Evolutionary conservation across 2,797 vertebrate genomes (phyloP).

Genomic region (Sebastolobus altivelis): DNA sequence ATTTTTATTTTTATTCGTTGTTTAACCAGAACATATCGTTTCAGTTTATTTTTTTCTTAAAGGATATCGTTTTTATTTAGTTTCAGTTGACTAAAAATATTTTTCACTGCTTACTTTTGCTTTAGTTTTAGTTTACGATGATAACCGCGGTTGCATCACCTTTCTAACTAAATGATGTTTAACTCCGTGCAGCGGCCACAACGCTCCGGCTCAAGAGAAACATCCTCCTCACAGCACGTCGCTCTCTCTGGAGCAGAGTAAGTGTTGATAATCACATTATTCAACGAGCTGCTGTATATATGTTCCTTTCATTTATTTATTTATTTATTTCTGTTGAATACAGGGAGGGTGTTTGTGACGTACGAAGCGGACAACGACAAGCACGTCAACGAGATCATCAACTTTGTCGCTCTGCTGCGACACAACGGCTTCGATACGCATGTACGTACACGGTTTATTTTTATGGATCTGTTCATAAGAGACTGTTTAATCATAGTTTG

Average conservation of each 20-base stretch:
- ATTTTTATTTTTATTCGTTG: too few relatives aligned
- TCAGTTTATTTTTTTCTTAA: too few relatives aligned
- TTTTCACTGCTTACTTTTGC: too few relatives aligned
- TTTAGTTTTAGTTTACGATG: too few relatives aligned
- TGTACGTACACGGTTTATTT: conserved; percentile 61
- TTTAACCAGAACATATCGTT: too few relatives aligned
- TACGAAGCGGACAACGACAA: conserved; percentile 87
- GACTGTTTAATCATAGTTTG: not conserved
- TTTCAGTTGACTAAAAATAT: too few relatives aligned
- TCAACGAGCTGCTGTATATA: not conserved
- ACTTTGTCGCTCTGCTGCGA: conserved; percentile 87
- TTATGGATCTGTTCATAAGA: too few relatives aligned
- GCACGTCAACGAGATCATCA: conserved; percentile 88
- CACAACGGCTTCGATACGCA: conserved; percentile 89
- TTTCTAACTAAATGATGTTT: not conserved
- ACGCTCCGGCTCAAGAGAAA: conserved; percentile 60
- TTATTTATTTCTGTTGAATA: not conserved
- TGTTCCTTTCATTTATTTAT: not conserved
- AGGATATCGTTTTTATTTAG: too few relatives aligned
- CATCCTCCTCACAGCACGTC: conserved; percentile 57
- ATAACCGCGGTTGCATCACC: too few relatives aligned
- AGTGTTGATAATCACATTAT: conserved; percentile 46
- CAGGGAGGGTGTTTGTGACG: conserved; percentile 88
- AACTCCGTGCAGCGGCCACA: conserved; percentile 48
- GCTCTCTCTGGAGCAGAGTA: conserved; percentile 86